Percentiles rank a stretch among this genome's conserved stretches.
These are phyloP conservation scores for Paratilapia polleni DNA, from an alignment of 2,113 vertebrate species.

Conservation along the genomic window DNA sequence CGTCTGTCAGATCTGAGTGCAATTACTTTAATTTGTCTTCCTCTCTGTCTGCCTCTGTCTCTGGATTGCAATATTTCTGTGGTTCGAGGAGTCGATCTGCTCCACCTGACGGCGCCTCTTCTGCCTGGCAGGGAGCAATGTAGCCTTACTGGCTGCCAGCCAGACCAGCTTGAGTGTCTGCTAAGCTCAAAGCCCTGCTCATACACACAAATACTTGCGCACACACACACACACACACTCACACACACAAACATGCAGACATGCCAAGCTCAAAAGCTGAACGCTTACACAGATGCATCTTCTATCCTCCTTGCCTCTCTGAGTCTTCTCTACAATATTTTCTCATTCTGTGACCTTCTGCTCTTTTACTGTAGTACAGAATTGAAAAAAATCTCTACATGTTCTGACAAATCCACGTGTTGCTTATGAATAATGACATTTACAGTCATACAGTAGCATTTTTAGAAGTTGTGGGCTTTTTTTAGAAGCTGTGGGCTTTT, in stretches of 20 bases:
- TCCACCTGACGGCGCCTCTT: constrained; percentile 78
- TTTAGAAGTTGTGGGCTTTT: constrained; percentile 46
- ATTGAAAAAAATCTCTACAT: constrained; percentile 11
- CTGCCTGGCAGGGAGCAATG: constrained; percentile 76
- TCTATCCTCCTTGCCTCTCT: constrained; percentile 36
- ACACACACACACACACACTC: constrained; percentile 34
- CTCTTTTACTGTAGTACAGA: constrained; percentile 26
- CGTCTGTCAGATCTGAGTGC: constrained; percentile 62
- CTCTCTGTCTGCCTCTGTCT: constrained; percentile 56
- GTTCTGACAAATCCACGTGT: constrained; percentile 42
- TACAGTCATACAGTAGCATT: constrained; percentile 37
- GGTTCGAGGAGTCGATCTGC: constrained; percentile 74
- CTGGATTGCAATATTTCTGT: constrained; percentile 70
- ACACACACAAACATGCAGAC: constrained; percentile 30
- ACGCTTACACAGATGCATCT: constrained; percentile 63
- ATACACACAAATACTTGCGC: constrained; percentile 23
- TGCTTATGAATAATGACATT: constrained; percentile 41
- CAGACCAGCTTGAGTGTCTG: constrained; percentile 78
- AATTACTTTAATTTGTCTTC: constrained; percentile 65
- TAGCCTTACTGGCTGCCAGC: constrained; percentile 77
- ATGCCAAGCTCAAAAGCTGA: constrained; percentile 55
- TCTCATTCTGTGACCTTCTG: constrained; percentile 39
- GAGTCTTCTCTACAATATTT: constrained; percentile 33
- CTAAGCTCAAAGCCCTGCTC: constrained; percentile 67
- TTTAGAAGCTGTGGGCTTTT: too few relatives aligned